Base-by-base conservation (phyloP, 2,113 vertebrate species). In the Oncorhynchus clarkii region DNA sequence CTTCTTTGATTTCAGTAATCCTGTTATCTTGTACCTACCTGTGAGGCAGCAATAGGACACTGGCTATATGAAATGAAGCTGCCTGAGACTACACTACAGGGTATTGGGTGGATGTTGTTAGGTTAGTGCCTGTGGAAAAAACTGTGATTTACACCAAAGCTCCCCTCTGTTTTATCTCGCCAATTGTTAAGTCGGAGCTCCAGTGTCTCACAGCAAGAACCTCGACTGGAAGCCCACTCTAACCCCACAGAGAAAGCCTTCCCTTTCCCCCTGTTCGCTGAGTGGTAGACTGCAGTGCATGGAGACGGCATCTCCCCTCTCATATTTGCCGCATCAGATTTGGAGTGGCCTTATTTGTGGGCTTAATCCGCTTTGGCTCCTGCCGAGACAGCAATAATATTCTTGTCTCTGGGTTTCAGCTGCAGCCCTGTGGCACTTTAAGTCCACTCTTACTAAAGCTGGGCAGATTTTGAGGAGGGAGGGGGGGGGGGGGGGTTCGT, bases 361-460 rank as follows among this genome's bases (percentile, higher is more conserved):
- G 69, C 85, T 79, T 89, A 91, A 92, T 91, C 88, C 71, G 80
- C 88, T 91, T 90, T 87, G 34, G 78, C 84, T 79, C 88, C 86
- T 87, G 89, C 85, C 87, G 89, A 92, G 87, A 75, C 82, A 78
- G 85, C 85, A 86, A 81, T 85, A 87, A 87, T 87, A 84, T 86
- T 83, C 90, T 89, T 86, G 89, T 90, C 88, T 88, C 72, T 59
- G 67, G 67, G 79, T 86, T 88, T 90, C 88, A 89, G 89, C 81
- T 78, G 87, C 79, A 78, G 81, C 78, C 81, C 86, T 54, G 73
- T 34, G 76, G 82, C 73, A 78, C 83, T 80, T 73, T 78, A 71
- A 64, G 78, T 86, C 81, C 78, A 72, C 83, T 64, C 51, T 65
- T 75, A 86, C 82, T 51, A 89, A 86, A 85, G 77, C 72, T 22